Evolutionary conservation across 2,888 invertebrate genomes (phyloP), one percentile per base, ranked within the genome.

Genomic region (Exephanes ischioxanthus): DNA sequence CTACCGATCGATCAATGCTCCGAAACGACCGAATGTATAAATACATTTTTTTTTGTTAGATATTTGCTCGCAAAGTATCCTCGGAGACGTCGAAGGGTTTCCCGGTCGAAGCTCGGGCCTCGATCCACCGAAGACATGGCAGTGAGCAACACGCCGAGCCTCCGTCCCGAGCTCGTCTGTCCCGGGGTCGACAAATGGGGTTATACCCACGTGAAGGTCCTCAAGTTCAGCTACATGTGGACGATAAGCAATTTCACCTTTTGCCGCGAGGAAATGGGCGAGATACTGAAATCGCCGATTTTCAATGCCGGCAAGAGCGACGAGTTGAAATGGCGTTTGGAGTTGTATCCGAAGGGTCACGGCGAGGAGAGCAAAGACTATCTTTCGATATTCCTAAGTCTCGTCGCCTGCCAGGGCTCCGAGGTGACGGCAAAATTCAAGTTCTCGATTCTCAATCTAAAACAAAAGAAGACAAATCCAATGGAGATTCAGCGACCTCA

Each of bases 171-270:
- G 16, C 1, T 5, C 3, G 37, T 14, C 14, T 6, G 48, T 11
- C 33, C 66, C 22, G 51, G 33, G 3, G 4, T 66, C 51, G 37
- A 33, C 30, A 76, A 76, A 37, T 76, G 75, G 75, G 66, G 75
- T 19, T 66, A 37, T 14, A 76, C 75, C 6, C 66, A 76, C 14
- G 51, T 76, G 19, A 66, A 76, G 33, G 75, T 76, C 26, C 33
- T 66, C 3, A 30, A 76, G 41, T 66, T 51, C 16, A 37, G 66
- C 19, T 76, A 76, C 66, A 66, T 76, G 33, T 76, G 75, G 75
- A 76, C 75, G 19, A 76, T 76, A 76, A 76, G 66, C 19, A 76
- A 76, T 16, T 76, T 76, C 37, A 66, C 63, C 0, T 76, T 66
- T 19, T 76, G 75, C 7, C 66, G 63, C 19, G 75, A 76, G 51